phyloP scores from a whole-genome alignment of 2,113 vertebrate genomes.

The Argyrosomus japonicus region DNA sequence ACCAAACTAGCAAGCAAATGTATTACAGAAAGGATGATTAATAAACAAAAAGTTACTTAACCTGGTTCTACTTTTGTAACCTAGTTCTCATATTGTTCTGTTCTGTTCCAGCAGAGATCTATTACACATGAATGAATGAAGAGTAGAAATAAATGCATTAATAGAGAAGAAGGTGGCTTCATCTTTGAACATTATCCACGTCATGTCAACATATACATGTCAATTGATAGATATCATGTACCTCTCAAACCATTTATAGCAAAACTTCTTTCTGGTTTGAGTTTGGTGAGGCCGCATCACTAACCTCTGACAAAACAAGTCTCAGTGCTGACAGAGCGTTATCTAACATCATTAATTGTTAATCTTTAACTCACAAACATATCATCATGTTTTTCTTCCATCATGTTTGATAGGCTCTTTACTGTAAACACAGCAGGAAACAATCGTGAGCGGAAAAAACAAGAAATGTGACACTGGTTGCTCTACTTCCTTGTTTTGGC shows the following conservation, averaged over 20 bases:
- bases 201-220: too few relatives aligned
- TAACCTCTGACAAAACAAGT: too few relatives aligned
- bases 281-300: not conserved
- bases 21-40: not conserved
- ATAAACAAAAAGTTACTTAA: not conserved
- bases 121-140: too few relatives aligned
- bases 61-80: too few relatives aligned
- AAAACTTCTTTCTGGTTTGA: not conserved
- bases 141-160: too few relatives aligned
- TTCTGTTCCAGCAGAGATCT: too few relatives aligned
- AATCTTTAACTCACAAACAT: not conserved
- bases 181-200: too few relatives aligned
- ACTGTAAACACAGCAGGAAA: not conserved
- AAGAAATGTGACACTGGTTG: constrained; percentile 13
- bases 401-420: not conserved
- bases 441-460: not conserved
- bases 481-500: constrained; percentile 47
- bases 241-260: not conserved
- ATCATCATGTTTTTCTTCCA: not conserved
- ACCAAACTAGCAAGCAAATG: too few relatives aligned
- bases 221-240: not conserved
- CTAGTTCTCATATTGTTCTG: too few relatives aligned
- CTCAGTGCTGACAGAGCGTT: too few relatives aligned
- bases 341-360: not conserved
- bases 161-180: too few relatives aligned